Conservation (phyloP, 2,797 vertebrate species). For the Rhinichthys osculus region DNA sequence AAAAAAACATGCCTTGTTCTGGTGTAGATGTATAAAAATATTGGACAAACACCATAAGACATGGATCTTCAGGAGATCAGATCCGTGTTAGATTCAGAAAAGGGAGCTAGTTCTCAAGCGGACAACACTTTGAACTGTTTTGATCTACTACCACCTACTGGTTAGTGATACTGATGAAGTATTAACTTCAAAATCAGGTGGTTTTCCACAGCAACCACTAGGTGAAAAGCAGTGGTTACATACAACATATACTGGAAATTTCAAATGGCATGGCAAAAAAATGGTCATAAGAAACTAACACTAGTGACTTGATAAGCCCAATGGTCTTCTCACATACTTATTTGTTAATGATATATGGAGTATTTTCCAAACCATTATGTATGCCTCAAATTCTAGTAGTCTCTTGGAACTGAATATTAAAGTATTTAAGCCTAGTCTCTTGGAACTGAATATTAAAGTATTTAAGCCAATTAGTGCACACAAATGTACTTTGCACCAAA, state of each 20-base stretch:
- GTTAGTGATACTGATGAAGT: constrained; percentile 22
- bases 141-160: constrained; percentile 49
- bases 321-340: neutral
- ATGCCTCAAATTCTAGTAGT: neutral
- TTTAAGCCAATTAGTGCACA: neutral
- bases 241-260: neutral
- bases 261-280: neutral
- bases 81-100: neutral
- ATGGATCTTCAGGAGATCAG: too few relatives aligned
- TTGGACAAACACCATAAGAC: neutral
- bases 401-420: too few relatives aligned
- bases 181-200: neutral
- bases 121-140: constrained; percentile 25
- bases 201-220: neutral
- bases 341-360: neutral
- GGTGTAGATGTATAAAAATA: neutral
- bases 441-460: neutral
- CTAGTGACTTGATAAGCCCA: neutral
- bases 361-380: neutral
- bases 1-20: constrained; percentile 3
- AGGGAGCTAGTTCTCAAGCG: neutral
- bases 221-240: neutral
- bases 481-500: neutral
- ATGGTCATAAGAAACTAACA: neutral
- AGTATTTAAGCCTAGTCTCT: too few relatives aligned